Evolutionary conservation across 2,888 invertebrate genomes (phyloP), one percentile per base, ranked within the genome.

Genomic region (Cetonia aurata): DNA sequence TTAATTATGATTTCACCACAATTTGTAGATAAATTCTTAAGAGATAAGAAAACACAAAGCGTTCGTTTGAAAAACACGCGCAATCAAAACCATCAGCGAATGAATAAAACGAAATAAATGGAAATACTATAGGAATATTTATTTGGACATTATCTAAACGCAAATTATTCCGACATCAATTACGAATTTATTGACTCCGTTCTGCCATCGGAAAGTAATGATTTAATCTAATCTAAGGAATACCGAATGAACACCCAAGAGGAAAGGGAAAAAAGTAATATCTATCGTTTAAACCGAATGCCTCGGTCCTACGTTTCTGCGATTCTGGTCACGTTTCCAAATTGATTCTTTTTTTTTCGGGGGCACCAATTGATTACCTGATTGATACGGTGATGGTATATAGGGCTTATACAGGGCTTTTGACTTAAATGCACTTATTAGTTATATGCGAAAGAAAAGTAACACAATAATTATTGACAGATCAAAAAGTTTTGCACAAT

Each of bases 201-300:
- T 42, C 17, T 25, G 25, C 19, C 50, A 50, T 15, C 50, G 19
- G 8, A 9, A 33, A 25, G 44, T 59, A 59, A 59, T 59, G 59
- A 59, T 59, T 44, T 59, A 59, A 59, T 59, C 59, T 44, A 44
- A 42, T 44, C 59, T 42, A 46, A 48, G 48, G 41, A 41, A 13
- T 41, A 10, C n/a, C 41, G 12, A 42, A 46, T n/a, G 31, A 48
- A 19, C 12, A 8, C 19, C 44, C 31, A 31, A 15, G 31, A 9
- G 31, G 48, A 46, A 12, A 15, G 12, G 15, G n/a, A 25, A 60
- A 48, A 48, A 48, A 60, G 31, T 60, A 60, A 60, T 60, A 60
- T 60, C 60, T 60, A 48, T 60, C 60, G 48, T 60, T 60, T 48
- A 46, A 60, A 48, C 44, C n/a, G 31, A n/a, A 60, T 59, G 44